phyloP scores from a whole-genome alignment of 2,888 invertebrate genomes.

The Agonopterix subpropinquella region DNA sequence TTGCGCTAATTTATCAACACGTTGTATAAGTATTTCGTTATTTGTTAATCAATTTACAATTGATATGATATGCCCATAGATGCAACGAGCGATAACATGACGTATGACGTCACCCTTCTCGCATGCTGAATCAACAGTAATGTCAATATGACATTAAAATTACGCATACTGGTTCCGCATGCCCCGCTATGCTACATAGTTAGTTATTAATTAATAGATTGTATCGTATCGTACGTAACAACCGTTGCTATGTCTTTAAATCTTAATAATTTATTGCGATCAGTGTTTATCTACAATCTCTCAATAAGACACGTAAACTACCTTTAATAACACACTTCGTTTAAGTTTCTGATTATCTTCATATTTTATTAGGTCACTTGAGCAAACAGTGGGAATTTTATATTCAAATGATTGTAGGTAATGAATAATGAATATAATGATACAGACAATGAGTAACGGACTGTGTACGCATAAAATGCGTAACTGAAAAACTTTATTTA shows the following conservation, averaged over 20 bases:
- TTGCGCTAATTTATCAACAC: too few relatives aligned
- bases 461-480: too few relatives aligned
- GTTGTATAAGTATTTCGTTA: too few relatives aligned
- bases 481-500: too few relatives aligned
- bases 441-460: neutral
- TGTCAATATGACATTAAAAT: slow-evolving; percentile 36
- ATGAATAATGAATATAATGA: neutral
- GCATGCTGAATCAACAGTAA: slow-evolving; percentile 35
- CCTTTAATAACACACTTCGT: slow-evolving; percentile 20
- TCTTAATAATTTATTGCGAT: slow-evolving; percentile 21
- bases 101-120: slow-evolving; percentile 29
- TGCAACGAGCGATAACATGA: slow-evolving; percentile 29
- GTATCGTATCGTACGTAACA: too few relatives aligned
- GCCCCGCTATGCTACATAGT: slow-evolving; percentile 1
- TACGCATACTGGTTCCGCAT: slow-evolving; percentile 33
- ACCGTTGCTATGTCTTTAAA: neutral
- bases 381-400: slow-evolving; percentile 7
- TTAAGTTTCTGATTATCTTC: slow-evolving; percentile 14
- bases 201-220: too few relatives aligned
- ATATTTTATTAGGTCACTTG: slow-evolving; percentile 15
- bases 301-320: slow-evolving; percentile 18
- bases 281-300: slow-evolving; percentile 23
- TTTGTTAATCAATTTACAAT: too few relatives aligned
- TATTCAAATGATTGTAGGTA: too few relatives aligned
- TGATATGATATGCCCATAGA: slow-evolving; percentile 12